A percentile compares a stretch with the other conserved stretches of the same genome.
These are phyloP conservation scores for Lacerta viridis DNA, from an alignment of 2,797 vertebrate species.

Conservation along the genomic window DNA sequence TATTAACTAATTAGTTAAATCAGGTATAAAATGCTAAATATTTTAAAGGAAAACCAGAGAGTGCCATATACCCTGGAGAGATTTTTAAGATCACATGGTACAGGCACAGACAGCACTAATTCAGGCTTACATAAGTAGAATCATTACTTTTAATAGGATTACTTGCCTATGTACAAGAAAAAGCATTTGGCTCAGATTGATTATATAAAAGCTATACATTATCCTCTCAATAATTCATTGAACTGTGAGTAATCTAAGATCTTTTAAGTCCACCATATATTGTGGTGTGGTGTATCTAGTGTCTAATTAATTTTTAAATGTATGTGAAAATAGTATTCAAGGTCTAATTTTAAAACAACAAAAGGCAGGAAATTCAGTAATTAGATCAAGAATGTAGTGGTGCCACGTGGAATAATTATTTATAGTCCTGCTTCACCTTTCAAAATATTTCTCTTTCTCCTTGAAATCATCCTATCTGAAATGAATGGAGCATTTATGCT, in stretches of 20 bases:
- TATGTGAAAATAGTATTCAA: constrained; percentile 13
- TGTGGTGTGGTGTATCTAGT: rapidly evolving
- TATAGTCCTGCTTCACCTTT: background rate
- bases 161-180: background rate
- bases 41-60: constrained; percentile 38
- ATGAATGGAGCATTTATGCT: background rate
- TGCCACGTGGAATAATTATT: background rate
- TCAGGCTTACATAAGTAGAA: constrained; percentile 4
- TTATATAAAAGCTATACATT: constrained; percentile 23
- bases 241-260: constrained; percentile 14
- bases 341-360: constrained; percentile 17
- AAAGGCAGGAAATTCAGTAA: constrained; percentile 40
- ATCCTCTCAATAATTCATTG: constrained; percentile 30
- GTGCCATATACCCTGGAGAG: background rate
- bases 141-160: background rate
- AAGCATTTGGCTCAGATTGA: constrained; percentile 6
- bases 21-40: constrained; percentile 34
- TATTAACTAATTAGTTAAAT: constrained; percentile 40
- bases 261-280: constrained; percentile 23
- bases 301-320: constrained; percentile 37
- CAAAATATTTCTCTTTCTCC: constrained; percentile 12
- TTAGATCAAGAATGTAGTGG: background rate
- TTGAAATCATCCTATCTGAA: constrained; percentile 56
- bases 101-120: constrained; percentile 5
- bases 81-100: background rate